phyloP scores from a whole-genome alignment of 2,888 invertebrate genomes.

The Sinohyriopsis cumingii region DNA sequence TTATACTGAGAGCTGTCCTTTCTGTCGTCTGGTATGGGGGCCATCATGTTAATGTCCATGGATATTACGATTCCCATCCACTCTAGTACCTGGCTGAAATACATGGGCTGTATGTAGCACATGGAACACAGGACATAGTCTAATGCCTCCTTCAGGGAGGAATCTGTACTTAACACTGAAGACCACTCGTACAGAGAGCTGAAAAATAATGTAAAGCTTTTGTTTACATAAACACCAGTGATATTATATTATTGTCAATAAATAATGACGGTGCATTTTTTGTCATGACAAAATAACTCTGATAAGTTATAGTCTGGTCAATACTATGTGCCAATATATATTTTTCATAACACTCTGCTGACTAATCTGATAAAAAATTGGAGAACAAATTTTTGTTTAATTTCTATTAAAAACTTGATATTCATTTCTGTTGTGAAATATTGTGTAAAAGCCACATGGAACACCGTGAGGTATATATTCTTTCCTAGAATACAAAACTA shows the following conservation, averaged over 20 bases:
- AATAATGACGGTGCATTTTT: neutral
- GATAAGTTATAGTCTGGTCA: no score
- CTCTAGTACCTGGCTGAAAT: slow-evolving; percentile 83
- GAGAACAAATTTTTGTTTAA: no score
- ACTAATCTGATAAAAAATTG: no score
- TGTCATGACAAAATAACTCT: neutral
- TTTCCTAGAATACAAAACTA: no score
- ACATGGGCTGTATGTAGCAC: slow-evolving; percentile 86
- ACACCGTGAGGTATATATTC: no score
- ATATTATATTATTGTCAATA: neutral
- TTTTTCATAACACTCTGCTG: no score
- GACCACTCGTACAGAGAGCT: slow-evolving; percentile 85
- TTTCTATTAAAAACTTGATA: no score
- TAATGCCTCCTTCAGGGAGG: slow-evolving; percentile 84
- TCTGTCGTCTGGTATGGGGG: slow-evolving; percentile 78
- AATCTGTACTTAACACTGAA: slow-evolving; percentile 79
- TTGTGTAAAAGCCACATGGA: no score
- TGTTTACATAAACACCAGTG: neutral
- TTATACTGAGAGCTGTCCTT: slow-evolving; percentile 66
- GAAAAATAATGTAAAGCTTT: slow-evolving; percentile 34
- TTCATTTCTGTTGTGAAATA: no score
- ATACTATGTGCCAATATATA: no score
- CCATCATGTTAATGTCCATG: slow-evolving; percentile 73
- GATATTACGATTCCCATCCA: slow-evolving; percentile 77
- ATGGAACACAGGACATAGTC: slow-evolving; percentile 89